Percentiles rank a stretch among this genome's conserved stretches.
These are phyloP conservation scores for Cygnus atratus DNA, from an alignment of 2,113 vertebrate genomes.

Conservation along the genomic window DNA sequence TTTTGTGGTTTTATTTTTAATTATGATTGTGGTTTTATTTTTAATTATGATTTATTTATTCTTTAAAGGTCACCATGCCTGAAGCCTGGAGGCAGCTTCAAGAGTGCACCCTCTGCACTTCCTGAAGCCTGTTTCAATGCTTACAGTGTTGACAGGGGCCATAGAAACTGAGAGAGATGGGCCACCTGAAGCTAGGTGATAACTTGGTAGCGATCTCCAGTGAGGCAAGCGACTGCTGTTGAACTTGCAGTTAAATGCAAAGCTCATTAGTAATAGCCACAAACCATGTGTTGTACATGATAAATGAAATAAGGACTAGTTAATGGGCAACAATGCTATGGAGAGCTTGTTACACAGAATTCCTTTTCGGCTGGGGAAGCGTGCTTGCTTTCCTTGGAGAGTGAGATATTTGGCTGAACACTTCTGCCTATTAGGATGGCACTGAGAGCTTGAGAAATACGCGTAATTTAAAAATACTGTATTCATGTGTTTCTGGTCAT, in stretches of 20 bases:
- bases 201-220: not conserved
- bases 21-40: not conserved
- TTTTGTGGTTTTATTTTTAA: not conserved
- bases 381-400: fast-evolving
- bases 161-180: not conserved
- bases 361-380: not conserved
- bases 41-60: not conserved
- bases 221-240: not conserved
- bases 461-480: not conserved
- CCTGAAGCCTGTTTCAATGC: not conserved
- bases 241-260: not conserved
- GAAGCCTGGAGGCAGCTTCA: not conserved
- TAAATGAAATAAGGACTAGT: not conserved
- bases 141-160: not conserved
- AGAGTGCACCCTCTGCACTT: not conserved
- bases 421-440: not conserved
- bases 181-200: not conserved
- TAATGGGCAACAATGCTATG: not conserved
- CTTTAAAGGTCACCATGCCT: not conserved
- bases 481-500: fast-evolving
- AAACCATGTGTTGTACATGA: not conserved
- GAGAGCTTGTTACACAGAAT: not conserved
- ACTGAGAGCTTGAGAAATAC: not conserved
- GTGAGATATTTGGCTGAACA: fast-evolving
- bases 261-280: not conserved